Evolutionary conservation across 2,888 invertebrate species (phyloP), one percentile per base, ranked within the genome.

Genomic region (Cryptophagus acutangulus): DNA sequence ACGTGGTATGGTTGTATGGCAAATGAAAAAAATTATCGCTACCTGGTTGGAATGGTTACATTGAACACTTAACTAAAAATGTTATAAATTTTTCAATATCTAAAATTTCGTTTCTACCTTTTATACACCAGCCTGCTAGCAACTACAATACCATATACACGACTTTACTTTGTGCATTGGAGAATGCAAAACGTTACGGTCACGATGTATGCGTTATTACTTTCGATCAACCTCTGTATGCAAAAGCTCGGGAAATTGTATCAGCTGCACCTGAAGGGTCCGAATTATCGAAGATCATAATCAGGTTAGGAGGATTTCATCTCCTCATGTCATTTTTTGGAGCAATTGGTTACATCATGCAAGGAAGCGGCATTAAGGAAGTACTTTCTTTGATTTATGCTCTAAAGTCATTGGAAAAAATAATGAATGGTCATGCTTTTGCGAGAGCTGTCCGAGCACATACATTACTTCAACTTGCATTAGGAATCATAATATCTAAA

Each of bases 321-420:
- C 48, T 50, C 46, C 41, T 59, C 20, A 59, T 66, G 62, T 63
- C 59, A 1, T 67, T 57, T 48, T 33, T 66, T 10, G 62, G 61
- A 8, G 24, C 24, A n/a, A 43, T 55, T 13, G 55, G 47, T 2
- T 43, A 47, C 33, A 44, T 54, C 17, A 57, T 55, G 50, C 39
- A 26, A n/a, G 50, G 53, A 10, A 53, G 51, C 38, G 55, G 54
- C 20, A 28, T 57, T 9, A 43, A 46, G 17, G 48, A 52, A 20
- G 18, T 41, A 14, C 46, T 57, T 9, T 36, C 33, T 15, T 31
- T 18, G 6, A 54, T 55, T 44, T 60, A 54, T 44, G 58, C 57
- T 17, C 16, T 24, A 13, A 49, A 45, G 20, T 45, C 49, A 10
- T 43, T 51, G 14, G 51, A 56, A 9, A 55, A 60, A 46, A 58